A percentile compares a stretch with the other conserved stretches of the same genome.
Conservation (phyloP, 2,888 invertebrate species). For the Hydroisotoma schaefferi region DNA sequence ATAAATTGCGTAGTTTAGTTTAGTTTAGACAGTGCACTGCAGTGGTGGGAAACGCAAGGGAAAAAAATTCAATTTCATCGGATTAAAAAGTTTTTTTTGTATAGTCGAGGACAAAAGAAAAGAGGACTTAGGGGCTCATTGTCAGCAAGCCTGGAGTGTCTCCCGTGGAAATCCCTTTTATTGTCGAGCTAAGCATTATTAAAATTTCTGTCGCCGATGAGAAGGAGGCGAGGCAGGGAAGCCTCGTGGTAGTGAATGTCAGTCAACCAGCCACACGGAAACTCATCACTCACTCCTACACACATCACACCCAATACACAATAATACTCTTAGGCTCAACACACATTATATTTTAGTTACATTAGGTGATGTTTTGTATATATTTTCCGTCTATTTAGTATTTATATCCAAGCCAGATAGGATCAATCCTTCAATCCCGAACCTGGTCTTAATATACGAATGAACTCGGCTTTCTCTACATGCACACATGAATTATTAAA, state of each 20-base stretch:
- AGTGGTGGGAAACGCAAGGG: neutral
- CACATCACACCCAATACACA: neutral
- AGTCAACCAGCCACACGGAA: neutral
- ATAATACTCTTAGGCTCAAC: neutral
- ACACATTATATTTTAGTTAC: neutral
- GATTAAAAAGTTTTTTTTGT: conserved; percentile 7
- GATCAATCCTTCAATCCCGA: too few relatives aligned
- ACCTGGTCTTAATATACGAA: too few relatives aligned
- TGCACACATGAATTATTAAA: conserved; percentile 4
- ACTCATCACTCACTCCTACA: neutral
- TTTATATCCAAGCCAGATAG: too few relatives aligned
- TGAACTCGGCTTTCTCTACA: neutral
- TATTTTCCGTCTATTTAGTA: too few relatives aligned
- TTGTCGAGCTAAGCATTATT: conserved; percentile 7
- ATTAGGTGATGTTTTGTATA: neutral
- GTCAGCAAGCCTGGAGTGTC: neutral
- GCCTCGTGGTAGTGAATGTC: too few relatives aligned
- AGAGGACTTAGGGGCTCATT: conserved; percentile 4
- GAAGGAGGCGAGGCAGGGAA: neutral
- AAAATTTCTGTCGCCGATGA: conserved; percentile 1
- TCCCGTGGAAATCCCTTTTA: conserved; percentile 6
- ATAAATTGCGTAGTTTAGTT: too few relatives aligned
- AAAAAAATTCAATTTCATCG: conserved; percentile 5
- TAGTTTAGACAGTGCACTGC: too few relatives aligned
- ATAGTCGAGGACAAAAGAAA: neutral